These are phyloP conservation scores for Oithona nana DNA, from an alignment of 2,888 invertebrate species.

Conservation along the genomic window DNA sequence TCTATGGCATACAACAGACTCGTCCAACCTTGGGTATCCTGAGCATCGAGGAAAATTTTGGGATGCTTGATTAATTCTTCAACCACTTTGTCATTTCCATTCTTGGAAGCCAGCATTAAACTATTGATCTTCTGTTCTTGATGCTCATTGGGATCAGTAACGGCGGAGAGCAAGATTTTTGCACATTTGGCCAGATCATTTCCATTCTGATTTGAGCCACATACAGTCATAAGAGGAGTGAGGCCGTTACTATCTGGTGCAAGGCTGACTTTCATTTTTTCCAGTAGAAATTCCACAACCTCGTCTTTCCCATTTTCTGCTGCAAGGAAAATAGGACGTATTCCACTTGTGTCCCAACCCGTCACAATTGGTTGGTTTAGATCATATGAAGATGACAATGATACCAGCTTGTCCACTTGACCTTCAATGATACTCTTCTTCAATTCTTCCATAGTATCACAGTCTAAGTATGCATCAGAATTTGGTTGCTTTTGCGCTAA, in stretches of 20 bases:
- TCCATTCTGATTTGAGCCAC: not conserved
- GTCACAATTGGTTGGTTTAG: too few species aligned
- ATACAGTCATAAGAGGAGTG: not conserved
- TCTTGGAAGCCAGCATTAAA: not conserved
- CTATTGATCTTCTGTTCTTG: not conserved
- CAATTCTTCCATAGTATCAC: too few species aligned
- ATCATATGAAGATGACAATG: too few species aligned
- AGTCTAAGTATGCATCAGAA: too few species aligned
- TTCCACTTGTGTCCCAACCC: too few species aligned
- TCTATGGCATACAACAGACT: slow-evolving; percentile 1
- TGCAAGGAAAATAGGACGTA: not conserved
- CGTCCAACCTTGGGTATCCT: not conserved
- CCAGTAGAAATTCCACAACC: not conserved
- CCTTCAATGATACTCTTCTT: too few species aligned
- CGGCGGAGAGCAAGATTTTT: not conserved
- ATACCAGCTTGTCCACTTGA: too few species aligned
- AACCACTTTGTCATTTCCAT: not conserved
- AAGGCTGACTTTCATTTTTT: not conserved
- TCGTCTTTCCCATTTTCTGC: not conserved
- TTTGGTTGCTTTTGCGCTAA: too few species aligned
- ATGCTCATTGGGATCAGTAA: not conserved
- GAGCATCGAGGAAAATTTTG: not conserved
- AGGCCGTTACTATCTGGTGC: not conserved
- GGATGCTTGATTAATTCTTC: not conserved
- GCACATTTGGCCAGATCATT: not conserved